Base-by-base conservation (phyloP, 2,888 invertebrate species). In the Pocota personata region DNA sequence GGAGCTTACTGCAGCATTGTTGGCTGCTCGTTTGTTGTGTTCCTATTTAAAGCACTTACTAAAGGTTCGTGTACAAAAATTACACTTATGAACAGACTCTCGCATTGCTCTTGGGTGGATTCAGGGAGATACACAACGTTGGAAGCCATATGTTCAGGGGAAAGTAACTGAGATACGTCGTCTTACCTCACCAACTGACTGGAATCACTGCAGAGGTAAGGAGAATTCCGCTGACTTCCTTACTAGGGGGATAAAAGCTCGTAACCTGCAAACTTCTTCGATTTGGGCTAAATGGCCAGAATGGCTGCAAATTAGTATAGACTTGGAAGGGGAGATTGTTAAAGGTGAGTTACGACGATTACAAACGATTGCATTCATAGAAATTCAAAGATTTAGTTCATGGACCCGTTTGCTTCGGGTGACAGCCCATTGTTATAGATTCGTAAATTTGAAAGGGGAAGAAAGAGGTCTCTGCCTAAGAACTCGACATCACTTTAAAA, bases 181-280 rank as follows among this genome's bases (percentile, higher is more conserved):
- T 3, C 55, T 62, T 32, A 71, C 71, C 6, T 62, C 64, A 37
- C 32, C 35, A 16, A 1, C n/a, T 8, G 62, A 78, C 27, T 78
- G 78, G 46, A 78, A 21, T 1, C 58, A 69, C 10, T 77, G 69
- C n/a, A 69, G 7, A 6, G 57, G 69, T 8, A 55, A 62, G 2
- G 21, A 73, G 5, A 64, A 73, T 27, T 40, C 52, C 0, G 52
- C 52, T 14, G 48, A 58, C 19, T 19, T 76, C 0, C 55, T 35
- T 12, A 55, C 66, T 16, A 43, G 67, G 8, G 67, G 52, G 2
- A 16, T 67, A 14, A 8, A 24, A 4, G 50, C 24, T 2, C 19
- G 37, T n/a, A 19, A 37, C 2, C 14, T 67, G 4, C 10, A 16
- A 8, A 21, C 0, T 24, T 67, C 52, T 12, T 52, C 21, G 16